phyloP scores from a whole-genome alignment of 2,797 vertebrate genomes.

The Botia almorhae region DNA sequence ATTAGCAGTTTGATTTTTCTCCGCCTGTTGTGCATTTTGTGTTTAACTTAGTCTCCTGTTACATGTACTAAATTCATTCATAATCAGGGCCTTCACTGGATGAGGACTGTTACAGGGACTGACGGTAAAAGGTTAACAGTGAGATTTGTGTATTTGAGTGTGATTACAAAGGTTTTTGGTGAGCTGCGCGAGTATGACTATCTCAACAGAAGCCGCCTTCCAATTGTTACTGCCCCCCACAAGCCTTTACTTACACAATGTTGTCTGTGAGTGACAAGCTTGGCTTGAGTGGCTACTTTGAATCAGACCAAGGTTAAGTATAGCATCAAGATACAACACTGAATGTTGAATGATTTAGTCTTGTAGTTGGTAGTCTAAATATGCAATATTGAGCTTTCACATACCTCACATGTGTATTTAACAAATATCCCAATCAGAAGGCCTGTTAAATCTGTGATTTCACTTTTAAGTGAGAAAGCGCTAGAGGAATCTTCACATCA shows the following conservation, averaged over 20 bases:
- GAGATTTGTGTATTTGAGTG: conserved; percentile 13
- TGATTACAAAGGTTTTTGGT: neutral
- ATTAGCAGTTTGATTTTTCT: conserved; percentile 6
- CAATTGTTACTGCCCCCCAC: neutral
- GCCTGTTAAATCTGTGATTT: conserved; percentile 48
- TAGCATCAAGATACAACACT: conserved; percentile 37
- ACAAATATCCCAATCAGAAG: conserved; percentile 53
- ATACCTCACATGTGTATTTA: conserved; percentile 60
- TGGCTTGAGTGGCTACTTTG: conserved; percentile 22
- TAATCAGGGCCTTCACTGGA: conserved; percentile 10
- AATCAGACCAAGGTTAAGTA: conserved; percentile 37
- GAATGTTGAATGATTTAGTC: conserved; percentile 50
- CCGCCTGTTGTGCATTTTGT: conserved; percentile 1
- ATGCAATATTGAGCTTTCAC: conserved; percentile 62
- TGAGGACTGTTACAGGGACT: conserved; percentile 15
- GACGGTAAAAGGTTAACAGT: conserved; percentile 17
- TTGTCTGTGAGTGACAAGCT: conserved; percentile 24
- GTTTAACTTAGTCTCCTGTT: conserved; percentile 21
- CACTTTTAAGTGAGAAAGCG: conserved; percentile 43
- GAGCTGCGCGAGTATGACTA: neutral
- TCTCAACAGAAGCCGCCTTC: conserved; percentile 19
- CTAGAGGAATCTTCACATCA: conserved; percentile 60
- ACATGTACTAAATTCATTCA: conserved; percentile 4
- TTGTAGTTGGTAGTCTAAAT: conserved; percentile 47
- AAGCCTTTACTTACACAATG: conserved; percentile 15